Percentiles rank a stretch among this genome's conserved stretches.
Conservation (phyloP, 2,888 invertebrate species). For the Oscheius sp. region DNA sequence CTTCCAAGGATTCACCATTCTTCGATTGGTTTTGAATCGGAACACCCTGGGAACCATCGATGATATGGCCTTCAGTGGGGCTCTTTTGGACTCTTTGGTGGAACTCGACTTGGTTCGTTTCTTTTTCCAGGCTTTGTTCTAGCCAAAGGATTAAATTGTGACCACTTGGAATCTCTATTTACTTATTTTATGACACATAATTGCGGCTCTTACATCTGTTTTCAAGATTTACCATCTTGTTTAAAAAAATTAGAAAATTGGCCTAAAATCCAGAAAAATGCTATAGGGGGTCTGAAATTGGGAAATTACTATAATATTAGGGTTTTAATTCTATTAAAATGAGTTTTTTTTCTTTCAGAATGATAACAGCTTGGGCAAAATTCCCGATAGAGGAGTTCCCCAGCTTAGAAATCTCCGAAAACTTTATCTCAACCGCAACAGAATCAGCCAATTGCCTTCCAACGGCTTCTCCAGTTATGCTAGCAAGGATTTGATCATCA, state of each 20-base stretch:
- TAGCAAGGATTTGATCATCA: conserved; percentile 61
- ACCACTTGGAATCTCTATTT: no score
- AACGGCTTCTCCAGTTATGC: conserved; percentile 61
- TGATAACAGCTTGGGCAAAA: conserved; percentile 67
- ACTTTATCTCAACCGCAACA: conserved; percentile 67
- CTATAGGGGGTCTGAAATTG: no score
- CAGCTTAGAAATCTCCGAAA: conserved; percentile 65
- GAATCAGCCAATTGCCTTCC: conserved; percentile 58
- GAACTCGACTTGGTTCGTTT: conserved; percentile 63
- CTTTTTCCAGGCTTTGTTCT: no score
- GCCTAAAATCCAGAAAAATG: no score
- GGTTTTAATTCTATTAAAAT: not conserved
- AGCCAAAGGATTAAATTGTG: no score
- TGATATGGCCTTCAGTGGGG: conserved; percentile 67
- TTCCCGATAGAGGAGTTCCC: conserved; percentile 62
- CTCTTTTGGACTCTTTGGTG: conserved; percentile 63
- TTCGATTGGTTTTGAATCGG: conserved; percentile 68
- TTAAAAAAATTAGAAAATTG: no score
- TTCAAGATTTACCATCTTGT: no score
- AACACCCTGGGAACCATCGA: conserved; percentile 65
- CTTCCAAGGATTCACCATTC: conserved; percentile 63
- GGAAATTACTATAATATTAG: no score
- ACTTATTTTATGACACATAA: no score
- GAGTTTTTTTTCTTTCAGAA: conserved; percentile 36
- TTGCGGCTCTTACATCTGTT: no score